These are phyloP conservation scores for Sisyra terminalis DNA, from an alignment of 2,888 invertebrate genomes.

Conservation along the genomic window DNA sequence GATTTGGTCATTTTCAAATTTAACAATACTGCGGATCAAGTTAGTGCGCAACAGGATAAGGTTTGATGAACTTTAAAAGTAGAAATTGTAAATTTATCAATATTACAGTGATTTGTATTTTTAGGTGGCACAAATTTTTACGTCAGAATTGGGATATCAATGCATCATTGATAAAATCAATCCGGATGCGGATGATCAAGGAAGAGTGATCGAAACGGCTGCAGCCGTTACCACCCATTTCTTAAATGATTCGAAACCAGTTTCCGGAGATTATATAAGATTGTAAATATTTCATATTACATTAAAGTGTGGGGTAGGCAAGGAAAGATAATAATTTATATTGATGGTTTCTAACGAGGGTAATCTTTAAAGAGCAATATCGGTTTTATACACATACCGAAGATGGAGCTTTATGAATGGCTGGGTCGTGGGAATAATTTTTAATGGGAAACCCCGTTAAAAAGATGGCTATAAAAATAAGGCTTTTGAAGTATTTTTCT, in stretches of 20 bases:
- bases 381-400: too few species aligned
- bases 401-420: too few species aligned
- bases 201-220: conserved; percentile 23
- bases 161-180: conserved; percentile 41
- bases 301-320: too few species aligned
- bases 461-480: too few species aligned
- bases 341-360: too few species aligned
- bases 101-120: conserved; percentile 12
- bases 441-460: too few species aligned
- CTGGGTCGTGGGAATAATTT: too few species aligned
- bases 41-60: conserved; percentile 26
- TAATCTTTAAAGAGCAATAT: too few species aligned
- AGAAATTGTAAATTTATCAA: neutral
- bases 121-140: conserved; percentile 37
- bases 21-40: conserved; percentile 28
- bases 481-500: too few species aligned
- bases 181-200: conserved; percentile 23
- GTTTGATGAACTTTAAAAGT: conserved; percentile 26
- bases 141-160: conserved; percentile 30
- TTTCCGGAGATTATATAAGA: conserved; percentile 31
- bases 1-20: conserved; percentile 40
- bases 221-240: conserved; percentile 41
- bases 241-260: conserved; percentile 33
- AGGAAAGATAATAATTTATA: too few species aligned
- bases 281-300: conserved; percentile 26